These are phyloP conservation scores for Pachyuromys duprasi DNA, from an alignment of 2,797 vertebrate genomes.

Conservation along the genomic window DNA sequence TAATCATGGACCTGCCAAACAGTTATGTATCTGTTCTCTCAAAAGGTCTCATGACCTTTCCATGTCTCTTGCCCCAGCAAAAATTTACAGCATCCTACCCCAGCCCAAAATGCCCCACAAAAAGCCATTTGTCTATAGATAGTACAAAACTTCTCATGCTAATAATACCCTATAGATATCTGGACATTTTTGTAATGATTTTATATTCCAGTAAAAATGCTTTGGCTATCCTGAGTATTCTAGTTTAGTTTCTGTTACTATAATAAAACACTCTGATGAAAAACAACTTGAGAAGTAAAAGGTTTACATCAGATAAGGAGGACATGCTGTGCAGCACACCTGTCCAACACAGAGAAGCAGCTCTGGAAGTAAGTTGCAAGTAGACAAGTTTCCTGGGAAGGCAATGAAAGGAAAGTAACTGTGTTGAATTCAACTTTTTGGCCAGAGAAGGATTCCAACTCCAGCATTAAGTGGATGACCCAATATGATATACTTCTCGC, in stretches of 20 bases:
- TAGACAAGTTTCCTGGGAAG: neutral
- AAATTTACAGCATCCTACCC: neutral
- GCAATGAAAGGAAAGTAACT: neutral
- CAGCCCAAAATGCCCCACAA: neutral
- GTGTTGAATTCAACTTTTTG: neutral
- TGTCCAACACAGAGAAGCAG: neutral
- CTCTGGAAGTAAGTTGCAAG: neutral
- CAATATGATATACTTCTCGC: neutral
- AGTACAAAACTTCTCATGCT: neutral
- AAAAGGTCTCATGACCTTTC: neutral
- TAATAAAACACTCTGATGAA: neutral
- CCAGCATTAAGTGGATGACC: neutral
- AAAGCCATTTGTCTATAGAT: neutral
- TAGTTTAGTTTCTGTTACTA: neutral
- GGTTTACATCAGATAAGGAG: neutral
- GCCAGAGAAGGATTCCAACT: neutral
- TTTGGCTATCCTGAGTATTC: neutral
- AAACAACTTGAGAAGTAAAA: neutral
- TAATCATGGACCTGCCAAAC: neutral
- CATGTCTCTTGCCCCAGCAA: neutral
- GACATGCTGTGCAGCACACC: neutral
- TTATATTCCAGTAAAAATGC: neutral
- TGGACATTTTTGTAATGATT: neutral
- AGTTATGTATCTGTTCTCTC: neutral
- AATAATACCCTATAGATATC: neutral